Conservation (phyloP, 2,888 invertebrate species). For the Notodonta dromedarius region DNA sequence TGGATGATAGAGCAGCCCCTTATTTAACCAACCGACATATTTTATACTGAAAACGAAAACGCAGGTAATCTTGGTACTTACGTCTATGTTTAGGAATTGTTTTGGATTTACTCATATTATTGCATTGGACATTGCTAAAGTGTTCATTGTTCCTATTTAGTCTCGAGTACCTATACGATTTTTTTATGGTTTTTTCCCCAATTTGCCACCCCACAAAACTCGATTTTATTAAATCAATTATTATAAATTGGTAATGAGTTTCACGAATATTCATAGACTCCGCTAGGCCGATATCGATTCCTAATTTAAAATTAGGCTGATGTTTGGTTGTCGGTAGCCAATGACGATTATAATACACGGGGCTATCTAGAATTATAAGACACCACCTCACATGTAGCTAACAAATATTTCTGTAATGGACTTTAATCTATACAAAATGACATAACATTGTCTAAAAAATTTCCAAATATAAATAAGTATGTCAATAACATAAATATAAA, state of each 20-base stretch:
- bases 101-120: no score
- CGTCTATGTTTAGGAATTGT: no score
- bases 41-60: neutral
- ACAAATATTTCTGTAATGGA: neutral
- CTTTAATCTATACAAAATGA: neutral
- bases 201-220: conserved; percentile 20
- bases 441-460: neutral
- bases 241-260: conserved; percentile 57
- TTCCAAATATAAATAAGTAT: no score
- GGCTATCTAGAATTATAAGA: conserved; percentile 8
- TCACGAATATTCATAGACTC: conserved; percentile 44
- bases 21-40: conserved; percentile 13
- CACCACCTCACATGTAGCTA: no score
- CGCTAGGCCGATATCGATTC: conserved; percentile 46
- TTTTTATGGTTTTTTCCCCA: neutral
- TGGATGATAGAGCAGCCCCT: conserved; percentile 20
- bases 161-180: neutral
- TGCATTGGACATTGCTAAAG: no score
- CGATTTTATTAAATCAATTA: conserved; percentile 54
- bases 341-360: conserved; percentile 19
- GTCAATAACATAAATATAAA: no score
- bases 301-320: conserved; percentile 44
- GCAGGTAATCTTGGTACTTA: conserved; percentile 3
- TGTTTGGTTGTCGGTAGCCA: conserved; percentile 30
- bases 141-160: no score